Evolutionary conservation across 2,888 invertebrate genomes (phyloP), one percentile per base, ranked within the genome.

Genomic region (Agapetus fuscipes): DNA sequence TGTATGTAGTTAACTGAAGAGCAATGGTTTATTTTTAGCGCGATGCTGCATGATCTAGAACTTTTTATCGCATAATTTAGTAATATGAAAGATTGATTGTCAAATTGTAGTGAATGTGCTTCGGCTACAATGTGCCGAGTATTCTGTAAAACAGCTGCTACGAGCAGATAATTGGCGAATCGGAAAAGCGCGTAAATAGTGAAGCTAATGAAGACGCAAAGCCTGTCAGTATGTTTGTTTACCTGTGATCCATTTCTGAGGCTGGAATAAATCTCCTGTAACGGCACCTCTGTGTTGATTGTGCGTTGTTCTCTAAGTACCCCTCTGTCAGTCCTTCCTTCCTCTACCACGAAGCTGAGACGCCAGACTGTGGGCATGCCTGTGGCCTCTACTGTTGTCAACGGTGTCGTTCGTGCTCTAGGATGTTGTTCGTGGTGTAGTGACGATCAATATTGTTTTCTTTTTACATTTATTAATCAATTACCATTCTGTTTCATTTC

Each of bases 351-450:
- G 26, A 34, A 14, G 14, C n/a, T 25, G 11, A 25, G 39, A 34
- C 41, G 35, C 17, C 27, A 43, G 40, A 41, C 43, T 46, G 42
- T 46, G 46, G 29, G 32, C 37, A 31, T 39, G 33, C 10, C 16
- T 28, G 33, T 38, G 43, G 43, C 41, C 43, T 37, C 29, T 35
- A 30, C 40, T 43, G 38, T 46, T 34, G 38, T 39, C 46, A 39
- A 29, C 43, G 41, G 60, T 66, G 66, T 66, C 69, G 69, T 70
- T 68, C 69, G 69, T 69, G 67, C 64, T 59, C 62, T 69, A 70
- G 69, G 69, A 64, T 67, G 47, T 47, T 47, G 43, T 48, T 48
- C 48, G 48, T 46, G 46, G 43, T 48, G 47, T 47, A 47, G 47
- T 45, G 42, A 47, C 41, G 43, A 34, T 48, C 37, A 24, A 39